These are phyloP conservation scores for Drosophila meridiana DNA, from an alignment of 2,888 invertebrate species.

Conservation along the genomic window DNA sequence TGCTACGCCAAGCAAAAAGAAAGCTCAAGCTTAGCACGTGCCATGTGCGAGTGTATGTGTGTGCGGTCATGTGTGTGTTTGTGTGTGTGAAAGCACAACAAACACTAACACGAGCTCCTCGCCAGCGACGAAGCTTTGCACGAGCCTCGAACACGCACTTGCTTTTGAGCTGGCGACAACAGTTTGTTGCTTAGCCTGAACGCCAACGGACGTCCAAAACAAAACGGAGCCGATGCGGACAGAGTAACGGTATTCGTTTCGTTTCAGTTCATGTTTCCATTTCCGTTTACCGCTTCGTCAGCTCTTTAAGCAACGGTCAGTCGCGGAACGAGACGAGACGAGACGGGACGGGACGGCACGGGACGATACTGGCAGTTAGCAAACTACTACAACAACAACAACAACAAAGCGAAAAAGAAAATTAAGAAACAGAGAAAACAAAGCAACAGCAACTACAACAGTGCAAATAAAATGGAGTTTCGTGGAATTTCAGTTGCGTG, in stretches of 20 bases:
- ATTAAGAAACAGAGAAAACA: slow-evolving; percentile 18
- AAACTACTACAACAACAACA: background rate
- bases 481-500: slow-evolving; percentile 39
- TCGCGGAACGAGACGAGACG: slow-evolving; percentile 30
- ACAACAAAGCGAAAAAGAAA: slow-evolving; percentile 9
- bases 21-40: slow-evolving; percentile 59
- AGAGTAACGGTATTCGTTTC: slow-evolving; percentile 40
- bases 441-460: slow-evolving; percentile 21
- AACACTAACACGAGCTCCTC: slow-evolving; percentile 33
- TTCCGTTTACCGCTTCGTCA: slow-evolving; percentile 24
- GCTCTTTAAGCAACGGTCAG: slow-evolving; percentile 44
- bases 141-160: slow-evolving; percentile 39
- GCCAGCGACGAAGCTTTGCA: slow-evolving; percentile 42
- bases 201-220: slow-evolving; percentile 72
- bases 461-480: slow-evolving; percentile 50
- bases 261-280: slow-evolving; percentile 36
- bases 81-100: slow-evolving; percentile 37
- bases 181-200: slow-evolving; percentile 84
- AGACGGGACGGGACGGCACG: slow-evolving; percentile 25
- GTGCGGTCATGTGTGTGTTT: background rate
- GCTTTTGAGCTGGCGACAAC: slow-evolving; percentile 75
- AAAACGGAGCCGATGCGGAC: slow-evolving; percentile 16
- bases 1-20: slow-evolving; percentile 30
- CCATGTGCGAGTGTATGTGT: slow-evolving; percentile 4
- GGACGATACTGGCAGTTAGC: slow-evolving; percentile 22